These are phyloP conservation scores for Forbesichthys papilliferus DNA, from an alignment of 2,113 vertebrate species.

Conservation along the genomic window DNA sequence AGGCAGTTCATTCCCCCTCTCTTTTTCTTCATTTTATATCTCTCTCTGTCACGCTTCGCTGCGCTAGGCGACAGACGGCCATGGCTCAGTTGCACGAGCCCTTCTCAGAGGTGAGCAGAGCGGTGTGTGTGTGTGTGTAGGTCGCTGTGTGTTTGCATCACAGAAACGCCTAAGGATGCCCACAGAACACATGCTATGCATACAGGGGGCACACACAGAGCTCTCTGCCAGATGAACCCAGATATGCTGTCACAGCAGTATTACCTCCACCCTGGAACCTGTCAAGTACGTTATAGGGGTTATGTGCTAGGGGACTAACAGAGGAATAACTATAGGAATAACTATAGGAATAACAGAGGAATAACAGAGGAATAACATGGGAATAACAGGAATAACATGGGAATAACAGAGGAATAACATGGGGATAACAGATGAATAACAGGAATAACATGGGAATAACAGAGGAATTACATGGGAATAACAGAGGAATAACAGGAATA, in stretches of 20 bases:
- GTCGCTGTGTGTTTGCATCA: slow-evolving; percentile 29
- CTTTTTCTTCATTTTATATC: not conserved
- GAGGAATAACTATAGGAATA: slow-evolving; percentile 2
- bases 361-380: slow-evolving; percentile 22
- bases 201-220: slow-evolving; percentile 43
- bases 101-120: no score
- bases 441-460: no score
- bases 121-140: no score
- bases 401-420: no score
- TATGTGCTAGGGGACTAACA: no score
- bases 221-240: slow-evolving; percentile 53
- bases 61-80: slow-evolving; percentile 19
- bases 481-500: no score
- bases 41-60: slow-evolving; percentile 14
- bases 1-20: not conserved
- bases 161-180: slow-evolving; percentile 22
- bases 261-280: slow-evolving; percentile 30
- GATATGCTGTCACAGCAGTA: slow-evolving; percentile 59
- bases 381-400: no score
- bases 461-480: no score
- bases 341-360: not conserved
- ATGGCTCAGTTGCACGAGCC: no score
- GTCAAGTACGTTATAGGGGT: slow-evolving; percentile 52
- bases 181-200: slow-evolving; percentile 40
- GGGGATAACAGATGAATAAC: no score